phyloP scores from a whole-genome alignment of 2,888 invertebrate genomes.

The Drosophila monieri region DNA sequence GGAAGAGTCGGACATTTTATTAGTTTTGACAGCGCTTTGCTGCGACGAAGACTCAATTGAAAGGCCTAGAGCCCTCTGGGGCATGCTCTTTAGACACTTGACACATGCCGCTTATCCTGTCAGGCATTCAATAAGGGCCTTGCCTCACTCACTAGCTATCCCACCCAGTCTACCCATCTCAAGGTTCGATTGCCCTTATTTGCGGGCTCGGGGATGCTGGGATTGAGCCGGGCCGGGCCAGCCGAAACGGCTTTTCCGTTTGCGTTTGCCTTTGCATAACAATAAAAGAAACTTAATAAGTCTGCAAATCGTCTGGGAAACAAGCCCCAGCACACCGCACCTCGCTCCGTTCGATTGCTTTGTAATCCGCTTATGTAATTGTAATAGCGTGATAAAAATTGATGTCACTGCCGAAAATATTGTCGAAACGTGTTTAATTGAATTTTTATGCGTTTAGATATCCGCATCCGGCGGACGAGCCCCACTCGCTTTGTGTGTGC shows the following conservation, averaged over 20 bases:
- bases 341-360: slow-evolving; percentile 22
- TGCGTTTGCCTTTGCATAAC: slow-evolving; percentile 50
- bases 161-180: slow-evolving; percentile 19
- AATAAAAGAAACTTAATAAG: slow-evolving; percentile 75
- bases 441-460: slow-evolving; percentile 72
- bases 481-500: slow-evolving; percentile 37
- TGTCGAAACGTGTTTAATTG: slow-evolving; percentile 77
- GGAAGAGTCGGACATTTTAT: slow-evolving; percentile 67
- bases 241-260: no score
- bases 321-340: slow-evolving; percentile 24
- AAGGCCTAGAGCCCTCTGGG: slow-evolving; percentile 61
- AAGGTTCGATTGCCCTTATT: slow-evolving; percentile 44
- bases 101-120: slow-evolving; percentile 69
- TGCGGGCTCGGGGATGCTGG: slow-evolving; percentile 16
- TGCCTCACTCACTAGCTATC: slow-evolving; percentile 5
- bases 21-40: slow-evolving; percentile 74
- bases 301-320: slow-evolving; percentile 67
- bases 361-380: slow-evolving; percentile 76
- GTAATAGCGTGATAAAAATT: slow-evolving; percentile 75
- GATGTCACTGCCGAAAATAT: slow-evolving; percentile 73
- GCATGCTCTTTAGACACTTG: slow-evolving; percentile 73
- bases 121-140: slow-evolving; percentile 59
- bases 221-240: slow-evolving; percentile 5
- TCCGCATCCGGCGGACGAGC: slow-evolving; percentile 37
- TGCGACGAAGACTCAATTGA: slow-evolving; percentile 42